These are phyloP conservation scores for Protosalanx chinensis DNA, from an alignment of 2,797 vertebrate genomes.

Conservation along the genomic window DNA sequence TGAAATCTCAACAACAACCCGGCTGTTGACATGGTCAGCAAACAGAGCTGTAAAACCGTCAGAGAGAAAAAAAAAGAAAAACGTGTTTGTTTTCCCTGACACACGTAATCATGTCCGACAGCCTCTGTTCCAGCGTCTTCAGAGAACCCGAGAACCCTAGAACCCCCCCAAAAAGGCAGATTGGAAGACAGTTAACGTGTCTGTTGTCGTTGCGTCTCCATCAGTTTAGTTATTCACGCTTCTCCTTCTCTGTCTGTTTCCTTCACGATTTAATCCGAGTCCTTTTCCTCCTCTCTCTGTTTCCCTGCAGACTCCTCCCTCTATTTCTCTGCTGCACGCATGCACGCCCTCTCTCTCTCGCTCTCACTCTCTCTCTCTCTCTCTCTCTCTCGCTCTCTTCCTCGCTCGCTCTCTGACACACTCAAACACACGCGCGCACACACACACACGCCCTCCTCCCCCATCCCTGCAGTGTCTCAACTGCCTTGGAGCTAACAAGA, in stretches of 20 bases:
- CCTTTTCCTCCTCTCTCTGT: conserved; percentile 37
- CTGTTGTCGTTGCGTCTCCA: conserved; percentile 38
- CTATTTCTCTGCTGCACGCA: conserved; percentile 59
- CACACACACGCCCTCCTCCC: conserved; percentile 77
- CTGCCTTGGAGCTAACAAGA: conserved; percentile 78
- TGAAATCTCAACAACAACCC: conserved; percentile 70
- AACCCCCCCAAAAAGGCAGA: too few relatives aligned
- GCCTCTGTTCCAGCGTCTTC: conserved; percentile 10
- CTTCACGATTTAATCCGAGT: conserved; percentile 42
- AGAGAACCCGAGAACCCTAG: conserved; percentile 25
- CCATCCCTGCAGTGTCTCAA: conserved; percentile 82
- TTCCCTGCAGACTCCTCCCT: conserved; percentile 67
- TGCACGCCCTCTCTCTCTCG: conserved; percentile 61
- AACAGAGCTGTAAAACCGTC: conserved; percentile 23
- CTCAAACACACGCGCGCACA: conserved; percentile 61
- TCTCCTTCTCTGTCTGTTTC: conserved; percentile 31
- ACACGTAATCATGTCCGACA: conserved; percentile 15
- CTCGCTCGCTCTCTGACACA: conserved; percentile 19
- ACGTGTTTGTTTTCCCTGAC: conserved; percentile 22
- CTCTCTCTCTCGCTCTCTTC: conserved; percentile 49
- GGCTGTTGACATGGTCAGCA: conserved; percentile 46
- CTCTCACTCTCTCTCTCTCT: conserved; percentile 29
- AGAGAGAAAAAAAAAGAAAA: conserved; percentile 29
- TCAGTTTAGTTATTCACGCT: not conserved
- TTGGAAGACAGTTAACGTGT: conserved; percentile 21